Base-by-base conservation (phyloP, 2,797 vertebrate genomes). In the Brachyrhaphis roseni region DNA sequence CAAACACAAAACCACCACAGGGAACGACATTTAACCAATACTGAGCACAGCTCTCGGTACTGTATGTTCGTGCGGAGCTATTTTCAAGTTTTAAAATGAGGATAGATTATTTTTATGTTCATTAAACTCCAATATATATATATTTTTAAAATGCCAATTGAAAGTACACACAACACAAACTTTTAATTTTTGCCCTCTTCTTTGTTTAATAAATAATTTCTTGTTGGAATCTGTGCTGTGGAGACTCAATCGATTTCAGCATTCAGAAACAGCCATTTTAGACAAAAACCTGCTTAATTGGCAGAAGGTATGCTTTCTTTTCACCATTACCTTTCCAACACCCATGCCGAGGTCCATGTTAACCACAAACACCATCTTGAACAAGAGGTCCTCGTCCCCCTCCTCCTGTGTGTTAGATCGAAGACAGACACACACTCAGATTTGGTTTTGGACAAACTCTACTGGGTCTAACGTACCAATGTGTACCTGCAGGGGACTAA, bases 361-460 rank as follows among this genome's bases (percentile, higher is more conserved):
- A 75, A 97, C 95, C 74, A 97, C 96, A 90, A 97, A 96, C 82
- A 97, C 96, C 97, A 97, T 97, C 92, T 97, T 97, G 86, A 94
- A 96, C 88, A 89, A 92, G 47, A 94, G 88, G 75, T 96, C 95
- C 20, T 95, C 95, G 1, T 96, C 95, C 10, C 93, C 95, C 82
- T 95, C 95, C 83, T 96, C 96, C 96, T 97, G 86, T 49, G 78
- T 81, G 72, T 71, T 71, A 80, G 46, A 82, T 64, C 45, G 76
- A 53, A 88, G 71, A 76, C 70, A 82, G 36, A 75, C 66, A 90
- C 64, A 90, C 78, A 91, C 88, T 93, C 74, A 94, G 89, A 87
- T 87, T 83, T 84, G 89, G 90, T 53, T 91, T 85, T 87, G 87
- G 86, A 88, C 74, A 85, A 81, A 79, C 88, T 91, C 83, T 86